These are phyloP conservation scores for Cyanoramphus novaezelandiae DNA, from an alignment of 2,113 vertebrate genomes.

Conservation along the genomic window DNA sequence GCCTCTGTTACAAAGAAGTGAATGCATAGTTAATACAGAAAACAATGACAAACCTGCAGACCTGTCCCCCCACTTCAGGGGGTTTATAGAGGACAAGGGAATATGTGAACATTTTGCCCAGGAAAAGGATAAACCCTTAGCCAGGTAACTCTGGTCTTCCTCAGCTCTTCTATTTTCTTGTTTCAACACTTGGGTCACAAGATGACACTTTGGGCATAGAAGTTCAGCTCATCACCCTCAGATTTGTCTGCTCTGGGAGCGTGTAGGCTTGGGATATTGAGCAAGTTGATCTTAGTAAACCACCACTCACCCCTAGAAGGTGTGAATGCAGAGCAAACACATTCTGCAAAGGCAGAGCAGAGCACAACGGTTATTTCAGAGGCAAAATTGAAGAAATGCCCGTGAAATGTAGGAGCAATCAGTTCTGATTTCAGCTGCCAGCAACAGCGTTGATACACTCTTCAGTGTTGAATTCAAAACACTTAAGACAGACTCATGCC, in stretches of 20 bases:
- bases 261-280: accelerated
- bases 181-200: neutral
- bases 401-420: neutral
- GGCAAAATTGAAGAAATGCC: neutral
- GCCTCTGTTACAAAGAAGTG: conserved; percentile 42
- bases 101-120: conserved; percentile 36
- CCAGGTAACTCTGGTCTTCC: conserved; percentile 28
- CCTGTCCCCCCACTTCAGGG: conserved; percentile 32
- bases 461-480: neutral
- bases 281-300: neutral
- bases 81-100: conserved; percentile 65
- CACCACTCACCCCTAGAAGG: too few species aligned
- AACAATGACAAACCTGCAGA: conserved; percentile 50
- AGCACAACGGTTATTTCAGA: accelerated
- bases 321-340: neutral
- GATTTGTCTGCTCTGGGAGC: neutral
- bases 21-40: conserved; percentile 57
- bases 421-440: neutral
- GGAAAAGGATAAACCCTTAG: conserved; percentile 62
- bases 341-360: neutral
- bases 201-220: neutral
- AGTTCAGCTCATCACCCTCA: neutral
- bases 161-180: accelerated
- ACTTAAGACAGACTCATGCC: neutral
- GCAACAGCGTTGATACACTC: neutral